These are phyloP conservation scores for Pipa parva DNA, from an alignment of 2,113 vertebrate genomes.

Conservation along the genomic window DNA sequence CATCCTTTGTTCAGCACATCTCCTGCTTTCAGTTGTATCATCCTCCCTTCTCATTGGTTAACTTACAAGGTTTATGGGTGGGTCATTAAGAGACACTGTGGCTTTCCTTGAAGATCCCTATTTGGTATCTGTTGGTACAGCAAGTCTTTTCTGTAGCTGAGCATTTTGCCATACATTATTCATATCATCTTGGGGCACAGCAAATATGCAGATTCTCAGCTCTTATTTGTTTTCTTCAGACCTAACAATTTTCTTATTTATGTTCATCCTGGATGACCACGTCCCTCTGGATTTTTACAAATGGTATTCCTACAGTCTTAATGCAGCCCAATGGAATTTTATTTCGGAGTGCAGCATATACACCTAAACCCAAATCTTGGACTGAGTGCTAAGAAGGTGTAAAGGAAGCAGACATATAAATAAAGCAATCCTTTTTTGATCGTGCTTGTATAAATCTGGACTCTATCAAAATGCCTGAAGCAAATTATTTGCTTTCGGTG, in stretches of 20 bases:
- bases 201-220: constrained; percentile 69
- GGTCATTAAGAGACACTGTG: constrained; percentile 61
- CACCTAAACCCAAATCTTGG: constrained; percentile 52
- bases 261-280: constrained; percentile 50
- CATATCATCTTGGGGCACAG: constrained; percentile 65
- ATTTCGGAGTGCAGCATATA: constrained; percentile 50
- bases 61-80: constrained; percentile 56
- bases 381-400: constrained; percentile 43
- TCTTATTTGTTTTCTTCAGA: constrained; percentile 59
- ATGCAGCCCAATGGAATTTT: constrained; percentile 54
- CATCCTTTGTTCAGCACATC: constrained; percentile 34
- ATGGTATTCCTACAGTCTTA: constrained; percentile 59
- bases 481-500: constrained; percentile 92
- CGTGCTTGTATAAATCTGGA: constrained; percentile 53
- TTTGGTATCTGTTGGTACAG: constrained; percentile 80
- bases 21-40: constrained; percentile 42
- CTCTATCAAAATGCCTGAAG: constrained; percentile 98
- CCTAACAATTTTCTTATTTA: constrained; percentile 52
- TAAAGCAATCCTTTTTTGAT: constrained; percentile 42
- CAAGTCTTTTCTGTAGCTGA: constrained; percentile 69
- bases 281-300: constrained; percentile 61
- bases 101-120: constrained; percentile 74
- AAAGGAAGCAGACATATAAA: constrained; percentile 39
- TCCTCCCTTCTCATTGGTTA: constrained; percentile 66
- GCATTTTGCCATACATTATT: constrained; percentile 86